Base-by-base conservation (phyloP, 2,113 vertebrate genomes). In the Arenaria interpres region DNA sequence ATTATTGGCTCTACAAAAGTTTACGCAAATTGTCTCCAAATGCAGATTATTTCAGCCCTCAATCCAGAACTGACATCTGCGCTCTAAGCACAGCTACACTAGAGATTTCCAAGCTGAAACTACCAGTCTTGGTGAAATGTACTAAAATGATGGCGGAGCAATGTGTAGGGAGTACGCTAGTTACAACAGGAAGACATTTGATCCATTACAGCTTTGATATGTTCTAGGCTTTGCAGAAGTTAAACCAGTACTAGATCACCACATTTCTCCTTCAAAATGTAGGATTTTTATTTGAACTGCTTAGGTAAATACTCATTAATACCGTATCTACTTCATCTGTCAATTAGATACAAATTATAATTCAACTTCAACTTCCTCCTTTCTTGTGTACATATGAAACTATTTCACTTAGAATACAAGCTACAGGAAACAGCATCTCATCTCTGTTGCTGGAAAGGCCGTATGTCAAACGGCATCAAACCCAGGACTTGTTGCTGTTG, bases 391-490 rank as follows among this genome's bases (percentile, higher is more conserved):
- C 2, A 0, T 30, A 35, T 23, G 37, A 74, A 90, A 41, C 48
- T 32, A 24, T 24, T 41, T 56, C 21, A 43, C 30, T 57, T 62
- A 30, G 13, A 93, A 71, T 35, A 69, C 12, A 66, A 71, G 33
- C 63, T 50, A 81, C 24, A 64, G 41, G 51, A 80, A 91, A 62
- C 2, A 72, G 10, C 32, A 17, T 20, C 10, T 60, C 25, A 62
- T 12, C 41, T 53, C 25, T 59, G 7, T 23, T 81, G 37, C 57
- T 88, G 74, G 74, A 67, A 72, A 85, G n/a, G 45, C 14, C 2
- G 0, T n/a, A 33, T 1, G 3, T 43, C 23, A 43, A 6, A 35
- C 0, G 2, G 27, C 30, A 89, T 13, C 1, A 1, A 23, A 60
- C 21, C 12, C 9, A 66, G 73, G 21, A 57, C 39, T 51, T 59